Conservation (phyloP, 1,140 invertebrate genomes). For the Bombus consobrinus region DNA sequence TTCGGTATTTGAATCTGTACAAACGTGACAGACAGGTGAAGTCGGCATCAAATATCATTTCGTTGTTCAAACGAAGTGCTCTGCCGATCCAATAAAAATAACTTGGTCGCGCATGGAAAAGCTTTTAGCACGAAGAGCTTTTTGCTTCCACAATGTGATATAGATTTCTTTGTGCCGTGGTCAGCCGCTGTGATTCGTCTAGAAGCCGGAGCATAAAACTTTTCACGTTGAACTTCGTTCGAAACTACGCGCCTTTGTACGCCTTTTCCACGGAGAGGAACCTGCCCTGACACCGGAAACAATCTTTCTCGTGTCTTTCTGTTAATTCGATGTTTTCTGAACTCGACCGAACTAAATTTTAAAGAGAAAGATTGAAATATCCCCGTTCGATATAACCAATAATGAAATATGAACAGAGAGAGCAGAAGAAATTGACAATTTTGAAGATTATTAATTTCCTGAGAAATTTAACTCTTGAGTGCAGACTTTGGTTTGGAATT, state of each 20-base stretch:
- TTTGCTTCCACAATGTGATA: slow-evolving; percentile 58
- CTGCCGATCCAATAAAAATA: slow-evolving; percentile 62
- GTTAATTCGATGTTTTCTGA: slow-evolving; percentile 35
- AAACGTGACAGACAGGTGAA: slow-evolving; percentile 40
- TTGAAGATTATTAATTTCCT: background rate
- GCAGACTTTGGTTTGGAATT: background rate
- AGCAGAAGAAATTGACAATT: background rate
- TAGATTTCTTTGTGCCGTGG: slow-evolving; percentile 61
- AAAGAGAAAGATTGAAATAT: background rate
- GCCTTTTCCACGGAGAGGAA: background rate
- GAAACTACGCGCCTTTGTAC: slow-evolving; percentile 38
- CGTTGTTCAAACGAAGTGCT: slow-evolving; percentile 50
- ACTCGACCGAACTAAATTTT: background rate
- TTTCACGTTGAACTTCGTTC: slow-evolving; percentile 33
- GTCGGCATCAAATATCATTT: slow-evolving; percentile 47
- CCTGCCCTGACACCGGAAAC: background rate
- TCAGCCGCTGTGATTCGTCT: slow-evolving; percentile 57
- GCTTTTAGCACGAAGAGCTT: slow-evolving; percentile 67
- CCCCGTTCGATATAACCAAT: background rate
- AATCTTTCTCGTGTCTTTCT: slow-evolving; percentile 2
- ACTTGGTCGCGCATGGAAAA: slow-evolving; percentile 52
- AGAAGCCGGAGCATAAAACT: slow-evolving; percentile 56
- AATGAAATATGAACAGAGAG: background rate
- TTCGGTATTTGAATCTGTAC: slow-evolving; percentile 32
- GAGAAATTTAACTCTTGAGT: background rate